Percentiles rank a stretch among this genome's conserved stretches.
Evolutionary conservation across 92 coral and sea anemone genomes (phyloP).

Genomic region (Porites evermanni): DNA sequence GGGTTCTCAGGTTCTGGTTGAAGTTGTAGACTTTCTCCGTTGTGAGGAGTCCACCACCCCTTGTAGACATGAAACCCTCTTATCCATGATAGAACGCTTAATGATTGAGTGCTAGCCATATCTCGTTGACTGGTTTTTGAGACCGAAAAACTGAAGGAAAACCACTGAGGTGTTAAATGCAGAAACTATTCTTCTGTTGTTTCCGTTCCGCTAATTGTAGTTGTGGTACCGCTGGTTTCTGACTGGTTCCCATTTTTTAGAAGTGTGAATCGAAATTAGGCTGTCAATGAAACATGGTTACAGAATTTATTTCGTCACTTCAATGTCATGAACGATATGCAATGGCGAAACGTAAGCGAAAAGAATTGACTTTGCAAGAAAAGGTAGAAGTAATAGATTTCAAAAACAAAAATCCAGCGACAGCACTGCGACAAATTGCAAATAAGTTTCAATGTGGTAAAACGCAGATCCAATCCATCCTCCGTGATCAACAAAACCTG

Average conservation of each 20-base stretch:
- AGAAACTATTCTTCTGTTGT: conserved; percentile 15
- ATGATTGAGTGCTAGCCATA: conserved; percentile 62
- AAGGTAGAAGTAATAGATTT: conserved; percentile 38
- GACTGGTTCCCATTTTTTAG: conserved; percentile 23
- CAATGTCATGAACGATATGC: conserved; percentile 9
- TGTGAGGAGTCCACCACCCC: too few species aligned
- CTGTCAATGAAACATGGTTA: conserved; percentile 7
- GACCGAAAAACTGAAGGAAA: conserved; percentile 23
- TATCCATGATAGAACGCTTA: conserved; percentile 62
- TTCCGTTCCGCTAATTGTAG: conserved; percentile 19
- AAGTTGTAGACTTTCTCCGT: too few species aligned
- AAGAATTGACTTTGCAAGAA: conserved; percentile 30
- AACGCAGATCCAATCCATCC: conserved; percentile 49
- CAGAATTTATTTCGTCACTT: conserved; percentile 2
- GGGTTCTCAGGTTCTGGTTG: too few species aligned
- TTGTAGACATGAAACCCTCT: conserved; percentile 47
- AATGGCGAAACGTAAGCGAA: conserved; percentile 19
- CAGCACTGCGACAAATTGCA: conserved; percentile 55
- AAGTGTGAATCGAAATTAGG: conserved; percentile 14
- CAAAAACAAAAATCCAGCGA: conserved; percentile 47
- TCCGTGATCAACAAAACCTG: not conserved
- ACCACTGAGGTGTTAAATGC: conserved; percentile 19
- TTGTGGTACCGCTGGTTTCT: conserved; percentile 24
- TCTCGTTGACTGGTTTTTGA: conserved; percentile 29
- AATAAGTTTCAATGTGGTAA: conserved; percentile 29